Conservation (phyloP, 2,888 invertebrate genomes). For the Parnassius apollo region DNA sequence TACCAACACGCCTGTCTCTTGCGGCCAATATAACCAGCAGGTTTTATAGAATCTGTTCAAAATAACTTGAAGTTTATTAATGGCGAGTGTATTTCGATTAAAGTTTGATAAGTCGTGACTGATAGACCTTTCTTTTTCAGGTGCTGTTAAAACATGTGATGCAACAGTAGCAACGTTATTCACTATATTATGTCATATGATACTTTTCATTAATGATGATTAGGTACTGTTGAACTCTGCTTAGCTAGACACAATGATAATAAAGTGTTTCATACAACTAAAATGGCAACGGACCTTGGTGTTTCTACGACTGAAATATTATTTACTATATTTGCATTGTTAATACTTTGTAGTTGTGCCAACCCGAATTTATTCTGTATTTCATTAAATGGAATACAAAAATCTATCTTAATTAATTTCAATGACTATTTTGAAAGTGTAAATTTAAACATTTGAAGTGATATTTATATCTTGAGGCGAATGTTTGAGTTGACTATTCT, state of each 20-base stretch:
- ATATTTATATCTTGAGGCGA: not conserved
- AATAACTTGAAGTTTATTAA: too few relatives aligned
- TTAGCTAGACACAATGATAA: constrained; percentile 27
- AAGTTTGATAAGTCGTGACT: too few relatives aligned
- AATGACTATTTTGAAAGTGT: not conserved
- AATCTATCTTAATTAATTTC: constrained; percentile 24
- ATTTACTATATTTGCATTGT: constrained; percentile 65
- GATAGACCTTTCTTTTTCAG: constrained; percentile 13
- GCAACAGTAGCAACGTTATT: constrained; percentile 5
- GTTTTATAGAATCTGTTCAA: too few relatives aligned
- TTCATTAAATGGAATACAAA: constrained; percentile 73
- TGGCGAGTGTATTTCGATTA: too few relatives aligned
- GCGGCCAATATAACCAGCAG: too few relatives aligned
- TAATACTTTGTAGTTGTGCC: constrained; percentile 75
- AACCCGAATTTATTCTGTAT: constrained; percentile 76
- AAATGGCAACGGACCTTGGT: constrained; percentile 33
- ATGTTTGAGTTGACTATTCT: too few relatives aligned
- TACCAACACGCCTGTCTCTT: too few relatives aligned
- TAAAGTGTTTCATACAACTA: constrained; percentile 30
- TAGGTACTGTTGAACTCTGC: constrained; percentile 2
- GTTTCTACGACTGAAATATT: constrained; percentile 62
- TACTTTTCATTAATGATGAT: constrained; percentile 8
- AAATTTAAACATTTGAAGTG: constrained; percentile 2
- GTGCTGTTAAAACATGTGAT: constrained; percentile 14
- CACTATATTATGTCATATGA: constrained; percentile 5